A percentile compares a stretch with the other conserved stretches of the same genome.
These are phyloP conservation scores for Myotis lucifugus DNA, from an alignment of 2,113 vertebrate genomes.

Conservation along the genomic window DNA sequence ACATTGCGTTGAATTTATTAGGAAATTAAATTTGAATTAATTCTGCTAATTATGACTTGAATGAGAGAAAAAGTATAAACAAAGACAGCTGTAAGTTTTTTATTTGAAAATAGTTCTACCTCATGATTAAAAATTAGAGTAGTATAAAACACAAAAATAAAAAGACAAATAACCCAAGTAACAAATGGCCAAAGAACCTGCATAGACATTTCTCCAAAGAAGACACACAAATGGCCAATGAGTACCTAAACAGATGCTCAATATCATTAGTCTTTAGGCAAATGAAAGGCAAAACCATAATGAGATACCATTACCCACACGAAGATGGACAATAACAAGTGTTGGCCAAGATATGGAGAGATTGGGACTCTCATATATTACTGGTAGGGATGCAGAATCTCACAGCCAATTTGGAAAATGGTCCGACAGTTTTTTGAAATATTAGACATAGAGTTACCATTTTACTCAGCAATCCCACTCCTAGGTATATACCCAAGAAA, in stretches of 20 bases:
- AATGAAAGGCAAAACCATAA: background rate
- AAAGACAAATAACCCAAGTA: slow-evolving; percentile 11
- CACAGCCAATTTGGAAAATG: too few relatives aligned
- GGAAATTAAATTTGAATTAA: slow-evolving; percentile 15
- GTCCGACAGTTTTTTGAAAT: too few relatives aligned
- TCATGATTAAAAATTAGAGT: slow-evolving; percentile 25
- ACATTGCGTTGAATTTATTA: background rate
- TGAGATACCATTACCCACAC: background rate
- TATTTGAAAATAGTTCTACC: background rate
- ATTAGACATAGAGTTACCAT: too few relatives aligned
- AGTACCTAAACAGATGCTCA: background rate
- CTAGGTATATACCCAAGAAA: too few relatives aligned
- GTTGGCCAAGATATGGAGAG: background rate
- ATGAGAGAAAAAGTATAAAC: background rate
- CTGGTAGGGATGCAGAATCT: background rate
- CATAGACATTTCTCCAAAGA: background rate
- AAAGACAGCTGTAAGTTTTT: background rate
- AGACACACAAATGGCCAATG: background rate
- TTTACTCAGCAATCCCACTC: too few relatives aligned
- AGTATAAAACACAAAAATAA: background rate
- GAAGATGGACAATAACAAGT: background rate
- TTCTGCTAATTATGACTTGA: background rate
- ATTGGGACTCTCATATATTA: background rate
- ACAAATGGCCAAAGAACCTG: background rate
- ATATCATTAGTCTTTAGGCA: background rate